Conservation (phyloP, 37 sponge, comb jelly and placozoan species). For the Spongilla lacustris region DNA sequence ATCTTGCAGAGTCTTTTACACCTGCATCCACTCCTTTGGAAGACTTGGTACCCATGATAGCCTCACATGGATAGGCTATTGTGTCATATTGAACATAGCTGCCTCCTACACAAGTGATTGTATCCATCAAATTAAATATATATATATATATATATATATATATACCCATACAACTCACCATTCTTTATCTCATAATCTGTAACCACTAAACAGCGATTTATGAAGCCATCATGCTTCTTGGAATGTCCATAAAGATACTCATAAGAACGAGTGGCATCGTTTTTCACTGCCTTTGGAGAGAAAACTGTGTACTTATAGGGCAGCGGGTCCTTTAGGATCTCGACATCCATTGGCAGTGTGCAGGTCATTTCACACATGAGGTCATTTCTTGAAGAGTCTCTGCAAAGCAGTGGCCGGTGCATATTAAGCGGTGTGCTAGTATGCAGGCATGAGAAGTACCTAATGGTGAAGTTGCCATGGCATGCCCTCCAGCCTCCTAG, state of each 20-base stretch:
- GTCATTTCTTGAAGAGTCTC: not conserved
- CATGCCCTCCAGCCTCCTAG: not conserved
- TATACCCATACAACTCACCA: not conserved
- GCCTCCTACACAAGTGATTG: not conserved
- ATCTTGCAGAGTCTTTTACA: not conserved
- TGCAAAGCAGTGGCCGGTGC: not conserved
- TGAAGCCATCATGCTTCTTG: not conserved
- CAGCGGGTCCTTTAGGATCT: not conserved
- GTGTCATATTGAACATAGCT: not conserved
- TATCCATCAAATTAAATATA: not conserved
- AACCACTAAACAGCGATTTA: not conserved
- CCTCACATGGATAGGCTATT: not conserved
- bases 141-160: not conserved
- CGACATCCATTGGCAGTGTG: not conserved
- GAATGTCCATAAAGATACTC: not conserved
- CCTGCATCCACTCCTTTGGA: not conserved
- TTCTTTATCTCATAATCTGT: not conserved
- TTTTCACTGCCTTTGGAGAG: not conserved
- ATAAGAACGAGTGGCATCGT: not conserved
- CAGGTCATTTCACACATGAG: not conserved
- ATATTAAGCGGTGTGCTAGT: not conserved
- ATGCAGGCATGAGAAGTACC: not conserved
- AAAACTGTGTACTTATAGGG: not conserved
- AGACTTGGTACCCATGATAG: not conserved
- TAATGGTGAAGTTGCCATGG: not conserved